Evolutionary conservation across 2,113 vertebrate genomes (phyloP).

Genomic region (Reinhardtius hippoglossoides): DNA sequence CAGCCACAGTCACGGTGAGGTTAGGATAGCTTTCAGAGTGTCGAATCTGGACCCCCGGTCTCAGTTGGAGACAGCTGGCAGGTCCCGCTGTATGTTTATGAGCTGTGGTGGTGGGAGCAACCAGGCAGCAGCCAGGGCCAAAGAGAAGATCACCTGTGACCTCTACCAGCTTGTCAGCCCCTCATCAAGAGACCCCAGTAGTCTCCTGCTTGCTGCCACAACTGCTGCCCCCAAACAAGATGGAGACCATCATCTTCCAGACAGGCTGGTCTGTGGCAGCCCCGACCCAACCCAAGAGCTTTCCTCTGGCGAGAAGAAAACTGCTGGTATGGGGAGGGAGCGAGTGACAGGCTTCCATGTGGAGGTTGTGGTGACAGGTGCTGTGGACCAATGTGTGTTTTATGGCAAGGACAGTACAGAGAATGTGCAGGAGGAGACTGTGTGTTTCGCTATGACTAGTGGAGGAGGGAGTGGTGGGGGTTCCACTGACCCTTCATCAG

Average conservation of each 20-base stretch:
- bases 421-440: constrained; percentile 92
- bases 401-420: constrained; percentile 93
- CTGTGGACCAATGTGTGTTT: constrained; percentile 94
- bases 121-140: constrained; percentile 82
- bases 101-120: constrained; percentile 83
- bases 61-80: constrained; percentile 78
- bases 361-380: constrained; percentile 94
- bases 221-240: constrained; percentile 78
- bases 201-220: constrained; percentile 83
- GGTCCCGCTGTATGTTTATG: constrained; percentile 86
- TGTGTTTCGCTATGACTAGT: constrained; percentile 85
- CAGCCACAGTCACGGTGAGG: constrained; percentile 84
- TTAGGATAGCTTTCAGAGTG: constrained; percentile 93
- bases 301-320: constrained; percentile 76
- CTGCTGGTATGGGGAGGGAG: constrained; percentile 67
- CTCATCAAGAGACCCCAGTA: constrained; percentile 84
- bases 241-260: constrained; percentile 71
- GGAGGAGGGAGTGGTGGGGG: constrained; percentile 29
- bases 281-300: constrained; percentile 60
- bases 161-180: constrained; percentile 94
- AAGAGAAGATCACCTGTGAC: constrained; percentile 97
- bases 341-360: constrained; percentile 91
- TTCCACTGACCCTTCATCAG: constrained; percentile 75
- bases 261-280: constrained; percentile 66
- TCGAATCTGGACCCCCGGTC: constrained; percentile 86